Percentiles rank a stretch among this genome's conserved stretches.
Conservation (phyloP, 2,113 vertebrate species). For the Pampusana beccarii region DNA sequence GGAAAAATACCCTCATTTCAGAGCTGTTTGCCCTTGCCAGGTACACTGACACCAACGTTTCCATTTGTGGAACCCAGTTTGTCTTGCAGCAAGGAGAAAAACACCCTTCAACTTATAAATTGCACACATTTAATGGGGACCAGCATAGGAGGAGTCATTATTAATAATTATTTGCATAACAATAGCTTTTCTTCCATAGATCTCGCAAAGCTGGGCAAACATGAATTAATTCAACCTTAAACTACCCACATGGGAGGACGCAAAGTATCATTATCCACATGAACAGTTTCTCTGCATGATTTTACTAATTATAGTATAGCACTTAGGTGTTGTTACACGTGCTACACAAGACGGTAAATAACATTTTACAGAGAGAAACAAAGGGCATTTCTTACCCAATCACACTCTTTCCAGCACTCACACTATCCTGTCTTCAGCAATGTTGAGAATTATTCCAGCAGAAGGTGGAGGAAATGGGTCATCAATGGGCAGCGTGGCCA, state of each 20-base stretch:
- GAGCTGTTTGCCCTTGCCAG: not conserved
- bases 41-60: not conserved
- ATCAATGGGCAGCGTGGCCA: not conserved
- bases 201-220: slow-evolving; percentile 51
- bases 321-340: slow-evolving; percentile 54
- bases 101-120: slow-evolving; percentile 44
- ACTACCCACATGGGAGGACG: slow-evolving; percentile 48
- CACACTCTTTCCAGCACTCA: not conserved
- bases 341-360: slow-evolving; percentile 39
- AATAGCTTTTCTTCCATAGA: slow-evolving; percentile 31
- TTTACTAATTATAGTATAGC: slow-evolving; percentile 65
- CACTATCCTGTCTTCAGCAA: not conserved
- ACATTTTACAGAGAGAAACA: not conserved
- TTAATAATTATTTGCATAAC: slow-evolving; percentile 67
- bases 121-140: slow-evolving; percentile 21
- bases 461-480: not conserved
- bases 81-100: not conserved
- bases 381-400: not conserved
- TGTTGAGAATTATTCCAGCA: not conserved
- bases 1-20: not conserved
- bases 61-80: not conserved
- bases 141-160: slow-evolving; percentile 33
- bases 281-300: slow-evolving; percentile 53
- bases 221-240: slow-evolving; percentile 67
- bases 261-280: slow-evolving; percentile 64